These are phyloP conservation scores for Meles meles DNA, from an alignment of 2,113 vertebrate genomes.

Conservation along the genomic window DNA sequence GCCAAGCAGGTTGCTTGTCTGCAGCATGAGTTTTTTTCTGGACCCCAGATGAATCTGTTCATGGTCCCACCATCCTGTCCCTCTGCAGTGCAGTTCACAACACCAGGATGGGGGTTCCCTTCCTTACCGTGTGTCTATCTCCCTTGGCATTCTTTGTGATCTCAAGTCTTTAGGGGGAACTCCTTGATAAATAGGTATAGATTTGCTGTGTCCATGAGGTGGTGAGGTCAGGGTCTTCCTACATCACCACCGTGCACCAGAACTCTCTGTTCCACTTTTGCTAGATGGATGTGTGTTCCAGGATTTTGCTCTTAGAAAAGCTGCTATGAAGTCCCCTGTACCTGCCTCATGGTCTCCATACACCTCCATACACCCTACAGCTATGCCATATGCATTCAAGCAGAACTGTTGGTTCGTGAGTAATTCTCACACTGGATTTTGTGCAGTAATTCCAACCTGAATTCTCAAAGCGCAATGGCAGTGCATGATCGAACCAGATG, in stretches of 20 bases:
- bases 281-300: background rate
- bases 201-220: background rate
- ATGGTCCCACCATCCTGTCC: background rate
- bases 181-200: no score
- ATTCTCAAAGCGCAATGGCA: background rate
- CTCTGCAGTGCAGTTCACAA: background rate
- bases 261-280: background rate
- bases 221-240: background rate
- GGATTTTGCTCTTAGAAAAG: background rate
- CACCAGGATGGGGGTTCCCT: background rate
- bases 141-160: background rate
- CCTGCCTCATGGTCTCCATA: background rate
- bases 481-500: no score
- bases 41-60: background rate
- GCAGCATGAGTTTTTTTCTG: background rate
- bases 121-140: background rate
- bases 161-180: background rate
- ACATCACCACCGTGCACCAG: background rate
- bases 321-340: background rate
- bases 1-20: background rate
- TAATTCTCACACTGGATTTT: background rate
- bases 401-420: background rate
- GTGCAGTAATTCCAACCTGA: background rate
- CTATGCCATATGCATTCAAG: fast-evolving
- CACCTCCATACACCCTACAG: no score